Percentiles rank a stretch among this genome's conserved stretches.
Evolutionary conservation across 2,797 vertebrate species (phyloP).

Genomic region (Schizopygopsis malacanthus): DNA sequence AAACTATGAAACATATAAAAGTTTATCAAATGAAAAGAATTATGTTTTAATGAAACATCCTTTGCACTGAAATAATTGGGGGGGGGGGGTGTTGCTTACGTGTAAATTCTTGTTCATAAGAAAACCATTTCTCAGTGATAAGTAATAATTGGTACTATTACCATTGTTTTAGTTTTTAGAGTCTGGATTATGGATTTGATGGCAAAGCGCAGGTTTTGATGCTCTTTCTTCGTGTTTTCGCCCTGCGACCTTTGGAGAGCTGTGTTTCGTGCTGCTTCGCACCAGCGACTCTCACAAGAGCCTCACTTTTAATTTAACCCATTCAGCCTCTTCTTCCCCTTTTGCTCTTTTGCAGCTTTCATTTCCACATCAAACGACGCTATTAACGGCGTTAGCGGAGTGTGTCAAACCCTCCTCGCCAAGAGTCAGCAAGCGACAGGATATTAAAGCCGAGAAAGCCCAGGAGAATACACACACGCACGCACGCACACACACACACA

Average conservation of each 20-base stretch:
- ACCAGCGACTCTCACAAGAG: conserved; percentile 74
- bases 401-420: conserved; percentile 83
- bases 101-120: neutral
- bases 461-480: conserved; percentile 60
- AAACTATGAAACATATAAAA: neutral
- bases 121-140: neutral
- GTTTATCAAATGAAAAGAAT: neutral
- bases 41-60: neutral
- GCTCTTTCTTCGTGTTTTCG: neutral
- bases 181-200: neutral
- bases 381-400: conserved; percentile 83
- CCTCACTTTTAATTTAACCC: conserved; percentile 80
- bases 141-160: neutral
- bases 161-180: neutral
- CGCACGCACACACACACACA: conserved; percentile 45
- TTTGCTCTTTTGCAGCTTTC: conserved; percentile 72
- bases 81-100: neutral
- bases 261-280: conserved; percentile 56
- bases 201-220: neutral
- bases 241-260: neutral
- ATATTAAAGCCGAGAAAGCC: conserved; percentile 81
- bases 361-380: conserved; percentile 86
- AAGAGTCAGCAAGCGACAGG: conserved; percentile 85
- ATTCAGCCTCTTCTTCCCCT: conserved; percentile 67
- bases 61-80: neutral